Evolutionary conservation across 2,113 vertebrate genomes (phyloP), one percentile per base, ranked within the genome.

Genomic region (Malaclemys terrapin): DNA sequence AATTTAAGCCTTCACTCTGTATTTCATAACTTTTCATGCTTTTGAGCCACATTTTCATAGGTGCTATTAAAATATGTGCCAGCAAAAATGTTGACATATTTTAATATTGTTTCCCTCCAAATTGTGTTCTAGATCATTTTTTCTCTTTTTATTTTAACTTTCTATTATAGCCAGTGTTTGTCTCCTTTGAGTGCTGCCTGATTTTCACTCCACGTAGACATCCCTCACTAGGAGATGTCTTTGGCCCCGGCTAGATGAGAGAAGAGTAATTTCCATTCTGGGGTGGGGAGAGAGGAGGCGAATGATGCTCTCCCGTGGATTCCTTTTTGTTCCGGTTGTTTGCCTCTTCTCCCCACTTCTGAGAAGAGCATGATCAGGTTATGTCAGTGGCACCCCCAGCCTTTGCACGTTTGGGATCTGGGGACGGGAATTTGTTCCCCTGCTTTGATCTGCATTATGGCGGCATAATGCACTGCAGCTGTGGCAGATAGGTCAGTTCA

Each of bases 391-490:
- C 65, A 80, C 19, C 0, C 11, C 2, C 22, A 16, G 22, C 6
- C 42, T 20, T 38, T 50, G 80, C 65, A 38, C 7, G 24, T 35
- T 78, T 42, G 80, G 0, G 35, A 59, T 91, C 79, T 82, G 87
- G 91, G 82, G 85, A 75, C 29, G 50, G 80, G 76, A 17, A 4
- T 65, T 88, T 72, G 59, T 38, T 50, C 52, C 78, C 0, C 0
- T 54, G 78, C 91, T 95, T 92, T 93, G 94, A 87, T 87, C 57
- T 82, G 27, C 24, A 49, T 49, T 80, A 25, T 50, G 53, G 91
- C 91, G 85, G 69, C 42, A 0, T 84, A 92, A 89, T 92, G 42
- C 69, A 42, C 88, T 85, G 83, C 92, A 96, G 95, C 83, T 95
- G 80, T 50, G 35, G 83, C 20, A 80, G 5, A 47, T 47, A 8